Evolutionary conservation across 1,140 invertebrate species (phyloP).

Genomic region (Panulirus ornatus): DNA sequence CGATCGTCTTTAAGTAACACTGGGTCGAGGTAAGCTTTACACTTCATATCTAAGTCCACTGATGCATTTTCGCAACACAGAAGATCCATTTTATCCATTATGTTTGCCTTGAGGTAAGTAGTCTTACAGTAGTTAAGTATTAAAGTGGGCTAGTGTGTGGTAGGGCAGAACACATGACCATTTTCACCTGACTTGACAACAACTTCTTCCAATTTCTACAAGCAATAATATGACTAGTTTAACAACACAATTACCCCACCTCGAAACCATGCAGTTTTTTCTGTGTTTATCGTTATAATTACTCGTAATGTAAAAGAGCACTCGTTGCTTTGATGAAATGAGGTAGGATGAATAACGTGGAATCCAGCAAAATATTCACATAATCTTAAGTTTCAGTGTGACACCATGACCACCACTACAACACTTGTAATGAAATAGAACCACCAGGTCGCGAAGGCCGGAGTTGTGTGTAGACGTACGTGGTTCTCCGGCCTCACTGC

Average conservation of each 20-base stretch:
- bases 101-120: not conserved
- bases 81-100: slow-evolving; percentile 63
- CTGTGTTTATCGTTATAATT: slow-evolving; percentile 24
- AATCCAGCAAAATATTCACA: slow-evolving; percentile 48
- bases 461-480: slow-evolving; percentile 41
- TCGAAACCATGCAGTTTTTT: not conserved
- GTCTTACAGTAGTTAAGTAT: no score
- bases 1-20: slow-evolving; percentile 79
- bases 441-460: slow-evolving; percentile 63
- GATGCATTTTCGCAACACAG: slow-evolving; percentile 70
- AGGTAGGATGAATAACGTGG: slow-evolving; percentile 66
- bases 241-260: not conserved
- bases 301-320: slow-evolving; percentile 66
- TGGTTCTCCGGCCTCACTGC: slow-evolving; percentile 63
- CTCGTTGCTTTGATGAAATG: slow-evolving; percentile 66
- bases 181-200: not conserved
- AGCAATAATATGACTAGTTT: slow-evolving; percentile 4
- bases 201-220: not conserved
- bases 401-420: no score
- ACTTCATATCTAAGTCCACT: slow-evolving; percentile 69
- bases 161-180: slow-evolving; percentile 9
- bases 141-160: no score
- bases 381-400: slow-evolving; percentile 32
- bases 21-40: slow-evolving; percentile 78
- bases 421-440: slow-evolving; percentile 54